phyloP scores from a whole-genome alignment of 2,888 invertebrate genomes.

The Cenopis cana region DNA sequence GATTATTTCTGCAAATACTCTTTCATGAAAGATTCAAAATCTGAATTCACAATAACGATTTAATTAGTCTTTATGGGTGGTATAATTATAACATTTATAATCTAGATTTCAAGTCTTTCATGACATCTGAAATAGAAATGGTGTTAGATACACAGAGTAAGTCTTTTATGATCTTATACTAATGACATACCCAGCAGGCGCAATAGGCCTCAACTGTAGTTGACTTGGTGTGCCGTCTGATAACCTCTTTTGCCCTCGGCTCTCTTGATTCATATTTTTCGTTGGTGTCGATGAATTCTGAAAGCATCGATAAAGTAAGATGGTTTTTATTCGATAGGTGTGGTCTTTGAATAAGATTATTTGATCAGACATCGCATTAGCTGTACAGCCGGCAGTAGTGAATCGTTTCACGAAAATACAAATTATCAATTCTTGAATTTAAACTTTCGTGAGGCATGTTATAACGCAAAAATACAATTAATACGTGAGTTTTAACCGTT shows the following conservation, averaged over 20 bases:
- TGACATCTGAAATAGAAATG: conserved; percentile 40
- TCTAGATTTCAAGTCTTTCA: conserved; percentile 33
- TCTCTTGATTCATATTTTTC: conserved; percentile 69
- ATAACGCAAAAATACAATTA: too few relatives aligned
- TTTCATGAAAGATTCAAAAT: conserved; percentile 29
- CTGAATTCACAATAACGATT: background rate
- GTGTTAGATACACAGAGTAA: background rate
- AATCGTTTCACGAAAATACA: too few relatives aligned
- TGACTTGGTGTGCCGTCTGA: conserved; percentile 80
- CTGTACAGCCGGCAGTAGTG: too few relatives aligned
- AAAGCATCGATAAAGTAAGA: conserved; percentile 48
- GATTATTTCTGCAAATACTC: conserved; percentile 37
- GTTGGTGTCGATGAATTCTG: conserved; percentile 70
- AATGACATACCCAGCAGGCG: conserved; percentile 78
- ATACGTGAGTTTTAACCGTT: too few relatives aligned
- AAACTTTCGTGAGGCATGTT: too few relatives aligned
- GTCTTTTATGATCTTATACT: conserved; percentile 4
- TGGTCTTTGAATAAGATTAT: background rate
- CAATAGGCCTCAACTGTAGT: conserved; percentile 76
- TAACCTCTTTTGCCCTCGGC: conserved; percentile 75
- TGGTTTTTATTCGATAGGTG: background rate
- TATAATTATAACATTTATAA: background rate
- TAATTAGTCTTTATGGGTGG: background rate
- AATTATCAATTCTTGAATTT: too few relatives aligned
- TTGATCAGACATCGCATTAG: background rate